Conservation (phyloP, 1,140 invertebrate species). For the Drosophila bocqueti region DNA sequence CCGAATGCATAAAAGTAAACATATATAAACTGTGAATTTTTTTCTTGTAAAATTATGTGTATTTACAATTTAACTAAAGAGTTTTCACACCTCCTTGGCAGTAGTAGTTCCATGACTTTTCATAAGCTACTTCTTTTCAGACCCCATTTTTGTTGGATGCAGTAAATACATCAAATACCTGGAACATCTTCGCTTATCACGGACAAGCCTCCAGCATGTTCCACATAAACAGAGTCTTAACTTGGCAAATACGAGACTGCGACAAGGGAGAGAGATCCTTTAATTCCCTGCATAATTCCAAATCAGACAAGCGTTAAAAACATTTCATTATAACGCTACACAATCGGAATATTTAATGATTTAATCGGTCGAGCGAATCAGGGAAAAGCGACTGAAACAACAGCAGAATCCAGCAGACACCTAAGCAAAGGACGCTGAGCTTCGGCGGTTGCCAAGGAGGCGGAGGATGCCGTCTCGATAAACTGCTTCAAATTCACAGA, state of each 20-base stretch:
- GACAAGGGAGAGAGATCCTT: constrained; percentile 56
- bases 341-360: constrained; percentile 85
- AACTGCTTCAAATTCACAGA: constrained; percentile 83
- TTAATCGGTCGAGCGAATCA: constrained; percentile 76
- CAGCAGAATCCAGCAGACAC: constrained; percentile 59
- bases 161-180: constrained; percentile 33
- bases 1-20: neutral
- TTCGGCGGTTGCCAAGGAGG: constrained; percentile 10
- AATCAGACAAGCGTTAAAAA: constrained; percentile 84
- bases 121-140: neutral
- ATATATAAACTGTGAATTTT: neutral
- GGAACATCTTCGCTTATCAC: constrained; percentile 51
- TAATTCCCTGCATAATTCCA: constrained; percentile 81
- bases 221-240: constrained; percentile 49
- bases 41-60: fast-evolving
- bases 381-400: constrained; percentile 41
- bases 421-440: constrained; percentile 58
- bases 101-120: neutral
- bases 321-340: constrained; percentile 85
- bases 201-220: constrained; percentile 52
- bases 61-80: neutral
- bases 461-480: constrained; percentile 57
- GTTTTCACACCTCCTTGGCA: neutral
- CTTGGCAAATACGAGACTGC: constrained; percentile 48
- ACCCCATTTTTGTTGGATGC: neutral